Evolutionary conservation across 2,113 vertebrate genomes (phyloP).

Genomic region (Mugil cephalus): DNA sequence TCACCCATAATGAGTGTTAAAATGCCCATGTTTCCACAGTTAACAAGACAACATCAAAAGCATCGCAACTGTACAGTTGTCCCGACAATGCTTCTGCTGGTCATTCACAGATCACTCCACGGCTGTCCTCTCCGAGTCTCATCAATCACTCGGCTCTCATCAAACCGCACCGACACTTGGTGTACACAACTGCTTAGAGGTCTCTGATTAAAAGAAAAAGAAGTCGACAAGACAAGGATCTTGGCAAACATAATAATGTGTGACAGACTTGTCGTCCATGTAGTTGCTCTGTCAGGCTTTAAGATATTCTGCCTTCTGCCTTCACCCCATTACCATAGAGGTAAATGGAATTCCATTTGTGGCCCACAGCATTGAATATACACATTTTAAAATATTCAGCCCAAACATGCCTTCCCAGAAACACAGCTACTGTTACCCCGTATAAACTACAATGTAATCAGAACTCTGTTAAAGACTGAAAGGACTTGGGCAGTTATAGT

Average conservation of each 20-base stretch:
- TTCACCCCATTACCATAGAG: neutral
- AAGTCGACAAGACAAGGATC: slow-evolving; percentile 9
- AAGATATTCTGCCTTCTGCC: neutral
- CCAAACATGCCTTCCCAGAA: neutral
- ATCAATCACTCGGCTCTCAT: slow-evolving; percentile 61
- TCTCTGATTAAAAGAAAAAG: slow-evolving; percentile 45
- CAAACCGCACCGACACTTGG: slow-evolving; percentile 31
- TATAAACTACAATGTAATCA: too few species aligned
- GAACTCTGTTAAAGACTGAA: too few species aligned
- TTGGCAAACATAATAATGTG: slow-evolving; percentile 7
- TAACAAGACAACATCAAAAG: neutral
- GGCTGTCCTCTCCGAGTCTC: slow-evolving; percentile 28
- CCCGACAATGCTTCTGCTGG: neutral
- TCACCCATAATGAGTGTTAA: too few species aligned
- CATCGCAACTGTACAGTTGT: neutral
- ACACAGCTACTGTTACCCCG: neutral
- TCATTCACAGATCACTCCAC: slow-evolving; percentile 8
- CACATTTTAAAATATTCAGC: slow-evolving; percentile 2
- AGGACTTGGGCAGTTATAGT: too few species aligned
- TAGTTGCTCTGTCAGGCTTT: neutral
- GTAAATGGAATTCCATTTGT: neutral
- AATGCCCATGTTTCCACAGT: too few species aligned
- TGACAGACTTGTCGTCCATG: slow-evolving; percentile 13
- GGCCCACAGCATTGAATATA: neutral
- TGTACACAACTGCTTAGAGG: slow-evolving; percentile 28